Conservation (phyloP, 2,113 vertebrate species). For the Paradoxurus hermaphroditus region DNA sequence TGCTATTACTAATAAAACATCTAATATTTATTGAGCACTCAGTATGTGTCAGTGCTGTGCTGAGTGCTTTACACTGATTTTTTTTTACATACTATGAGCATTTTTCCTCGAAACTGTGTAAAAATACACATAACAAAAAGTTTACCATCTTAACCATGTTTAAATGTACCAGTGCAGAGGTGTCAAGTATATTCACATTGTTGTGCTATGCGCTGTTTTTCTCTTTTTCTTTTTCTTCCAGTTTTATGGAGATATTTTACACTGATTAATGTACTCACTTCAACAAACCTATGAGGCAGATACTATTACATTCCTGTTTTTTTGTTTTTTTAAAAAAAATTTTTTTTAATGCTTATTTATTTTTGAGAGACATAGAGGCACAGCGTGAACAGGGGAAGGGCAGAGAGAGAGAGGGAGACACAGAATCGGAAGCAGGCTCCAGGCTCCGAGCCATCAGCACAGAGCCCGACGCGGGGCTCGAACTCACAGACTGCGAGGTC, state of each 20-base stretch:
- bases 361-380: too few species aligned
- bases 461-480: too few species aligned
- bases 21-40: conserved; percentile 9
- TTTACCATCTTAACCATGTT: not conserved
- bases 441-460: too few species aligned
- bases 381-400: too few species aligned
- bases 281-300: not conserved
- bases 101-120: not conserved
- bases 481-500: too few species aligned
- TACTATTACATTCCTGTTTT: not conserved
- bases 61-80: not conserved
- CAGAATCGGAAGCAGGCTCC: too few species aligned
- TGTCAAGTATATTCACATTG: not conserved
- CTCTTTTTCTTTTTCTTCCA: not conserved
- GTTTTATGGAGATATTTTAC: not conserved
- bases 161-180: not conserved
- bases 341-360: too few species aligned
- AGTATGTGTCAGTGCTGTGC: not conserved
- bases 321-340: too few species aligned
- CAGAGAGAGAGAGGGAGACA: too few species aligned
- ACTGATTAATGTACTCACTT: not conserved
- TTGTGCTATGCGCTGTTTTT: not conserved
- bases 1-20: not conserved
- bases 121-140: not conserved
- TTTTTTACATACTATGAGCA: not conserved